Percentiles rank a stretch among this genome's conserved stretches.
Evolutionary conservation across 1,140 invertebrate genomes (phyloP).

Genomic region (Diorhabda carinulata): DNA sequence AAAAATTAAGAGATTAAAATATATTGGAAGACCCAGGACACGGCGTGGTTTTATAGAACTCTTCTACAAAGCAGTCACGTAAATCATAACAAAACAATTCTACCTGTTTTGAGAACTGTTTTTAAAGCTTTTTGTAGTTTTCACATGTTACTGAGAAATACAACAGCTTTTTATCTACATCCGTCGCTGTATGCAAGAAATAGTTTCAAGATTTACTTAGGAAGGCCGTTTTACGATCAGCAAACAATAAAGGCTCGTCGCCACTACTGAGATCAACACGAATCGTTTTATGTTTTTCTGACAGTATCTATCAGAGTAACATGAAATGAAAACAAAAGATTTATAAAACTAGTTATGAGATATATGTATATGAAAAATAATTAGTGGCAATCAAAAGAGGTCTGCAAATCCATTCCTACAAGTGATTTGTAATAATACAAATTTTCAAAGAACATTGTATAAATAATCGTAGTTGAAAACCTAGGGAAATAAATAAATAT

Average conservation of each 20-base stretch:
- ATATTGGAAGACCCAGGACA: background rate
- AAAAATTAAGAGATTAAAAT: background rate
- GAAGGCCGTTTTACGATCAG: constrained; percentile 24
- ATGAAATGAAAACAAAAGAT: no score
- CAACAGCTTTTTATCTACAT: constrained; percentile 21
- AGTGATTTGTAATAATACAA: no score
- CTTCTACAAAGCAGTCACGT: background rate
- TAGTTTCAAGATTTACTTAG: constrained; percentile 19
- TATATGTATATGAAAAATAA: no score
- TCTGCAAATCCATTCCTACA: no score
- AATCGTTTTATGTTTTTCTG: background rate
- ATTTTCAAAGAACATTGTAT: no score
- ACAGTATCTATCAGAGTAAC: constrained; percentile 1
- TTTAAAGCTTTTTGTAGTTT: constrained; percentile 16
- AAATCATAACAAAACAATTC: background rate
- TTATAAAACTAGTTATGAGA: no score
- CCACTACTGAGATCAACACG: constrained; percentile 1
- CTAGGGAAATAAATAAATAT: no score
- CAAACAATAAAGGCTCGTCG: constrained; percentile 16
- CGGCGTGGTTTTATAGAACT: background rate
- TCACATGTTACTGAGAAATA: constrained; percentile 26
- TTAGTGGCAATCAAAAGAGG: no score
- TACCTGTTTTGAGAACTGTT: constrained; percentile 6
- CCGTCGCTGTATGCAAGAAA: constrained; percentile 11
- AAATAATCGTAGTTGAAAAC: no score